Base-by-base conservation (phyloP, 2,888 invertebrate genomes). In the Nomada fucata region DNA sequence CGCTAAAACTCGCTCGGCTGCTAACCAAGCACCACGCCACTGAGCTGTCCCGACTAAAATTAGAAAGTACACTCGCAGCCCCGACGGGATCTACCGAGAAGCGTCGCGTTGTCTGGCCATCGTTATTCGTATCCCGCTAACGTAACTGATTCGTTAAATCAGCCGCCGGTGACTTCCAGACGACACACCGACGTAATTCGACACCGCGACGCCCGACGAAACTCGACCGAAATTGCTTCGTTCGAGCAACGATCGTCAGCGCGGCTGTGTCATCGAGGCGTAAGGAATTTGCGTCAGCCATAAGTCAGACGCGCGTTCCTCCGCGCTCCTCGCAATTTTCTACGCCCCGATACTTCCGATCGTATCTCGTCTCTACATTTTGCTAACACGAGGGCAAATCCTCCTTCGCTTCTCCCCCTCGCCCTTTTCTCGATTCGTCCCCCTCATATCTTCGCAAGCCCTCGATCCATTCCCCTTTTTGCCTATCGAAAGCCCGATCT, bases 11-110 rank as follows among this genome's bases (percentile, higher is more conserved):
- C 42, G 50, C 75, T 68, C 61, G 63, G 61, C 59, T 52, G 67
- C 42, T 59, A 79, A 57, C 55, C 63, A 57, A 74, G 53, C 59
- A 64, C 59, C 86, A 88, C 90, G 88, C 83, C 85, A 88, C 89
- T 90, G 90, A 82, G 84, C 73, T 76, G 88, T 86, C 86, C 82
- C 76, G 76, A 71, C 88, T 91, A 91, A 90, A 91, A 91, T 91
- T 91, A 91, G 91, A 86, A 83, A 63, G 83, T 73, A 84, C 85
- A 55, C 79, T 83, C 86, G 84, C 47, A 80, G 76, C 64, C 83
- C 84, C 86, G 83, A 61, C 78, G 79, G 76, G 82, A 71, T 83
- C 76, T 84, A 85, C 86, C 79, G 76, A 85, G 90, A 83, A 87
- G 88, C 86, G 88, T 89, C 89, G 86, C 83, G 86, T 89, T 88